A percentile compares a stretch with the other conserved stretches of the same genome.
These are phyloP conservation scores for Sitta carolinensis DNA, from an alignment of 2,797 vertebrate genomes.

Conservation along the genomic window DNA sequence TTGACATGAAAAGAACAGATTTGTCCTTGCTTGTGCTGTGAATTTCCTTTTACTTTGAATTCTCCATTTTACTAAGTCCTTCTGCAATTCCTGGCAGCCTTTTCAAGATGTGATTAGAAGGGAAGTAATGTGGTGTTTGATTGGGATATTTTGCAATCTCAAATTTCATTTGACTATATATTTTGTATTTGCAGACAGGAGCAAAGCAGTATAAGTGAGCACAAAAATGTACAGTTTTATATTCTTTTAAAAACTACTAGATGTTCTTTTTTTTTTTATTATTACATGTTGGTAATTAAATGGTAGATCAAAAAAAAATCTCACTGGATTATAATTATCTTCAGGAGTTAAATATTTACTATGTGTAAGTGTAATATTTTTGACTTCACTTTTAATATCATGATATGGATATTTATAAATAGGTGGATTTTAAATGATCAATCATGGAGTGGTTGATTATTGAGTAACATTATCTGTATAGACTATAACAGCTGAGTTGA, in stretches of 20 bases:
- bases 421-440: not conserved
- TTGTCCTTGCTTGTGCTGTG: not conserved
- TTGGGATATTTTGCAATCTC: not conserved
- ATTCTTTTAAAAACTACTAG: not conserved
- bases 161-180: not conserved
- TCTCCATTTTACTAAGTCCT: not conserved
- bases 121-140: not conserved
- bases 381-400: not conserved
- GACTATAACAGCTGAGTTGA: not conserved
- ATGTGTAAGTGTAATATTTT: not conserved
- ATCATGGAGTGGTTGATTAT: not conserved
- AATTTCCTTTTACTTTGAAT: not conserved
- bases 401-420: not conserved
- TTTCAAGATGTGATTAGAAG: not conserved
- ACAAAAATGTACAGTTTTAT: not conserved
- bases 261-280: not conserved
- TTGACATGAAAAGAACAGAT: not conserved
- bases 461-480: not conserved
- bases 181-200: not conserved
- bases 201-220: not conserved
- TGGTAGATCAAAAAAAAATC: not conserved
- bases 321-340: not conserved
- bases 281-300: not conserved
- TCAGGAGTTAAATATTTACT: not conserved
- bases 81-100: not conserved